A percentile compares a stretch with the other conserved stretches of the same genome.
Evolutionary conservation across 2,888 invertebrate species (phyloP).

Genomic region (Abscondita cerata): DNA sequence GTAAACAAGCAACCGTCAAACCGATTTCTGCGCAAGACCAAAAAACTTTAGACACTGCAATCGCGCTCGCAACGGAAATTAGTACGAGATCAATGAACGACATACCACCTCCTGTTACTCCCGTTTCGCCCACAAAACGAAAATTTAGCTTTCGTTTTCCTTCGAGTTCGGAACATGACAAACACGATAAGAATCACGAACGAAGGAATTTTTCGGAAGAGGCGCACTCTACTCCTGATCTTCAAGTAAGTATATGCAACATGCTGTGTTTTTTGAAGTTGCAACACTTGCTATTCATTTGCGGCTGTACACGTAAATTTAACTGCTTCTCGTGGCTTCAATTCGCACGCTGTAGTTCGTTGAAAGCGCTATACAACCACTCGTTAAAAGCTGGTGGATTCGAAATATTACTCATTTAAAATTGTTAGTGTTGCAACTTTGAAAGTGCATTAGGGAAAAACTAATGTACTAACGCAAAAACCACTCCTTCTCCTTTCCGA

Average conservation of each 20-base stretch:
- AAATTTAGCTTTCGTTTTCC: constrained; percentile 84
- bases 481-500: background rate
- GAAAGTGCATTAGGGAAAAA: background rate
- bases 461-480: constrained; percentile 4
- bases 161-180: constrained; percentile 50
- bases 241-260: constrained; percentile 70
- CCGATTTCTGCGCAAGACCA: constrained; percentile 94
- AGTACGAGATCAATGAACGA: constrained; percentile 77
- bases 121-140: constrained; percentile 72
- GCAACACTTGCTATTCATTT: constrained; percentile 17
- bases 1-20: constrained; percentile 72
- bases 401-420: too few species aligned
- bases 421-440: constrained; percentile 5
- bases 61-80: constrained; percentile 91
- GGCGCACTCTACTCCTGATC: constrained; percentile 82
- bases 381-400: too few species aligned
- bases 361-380: too few species aligned
- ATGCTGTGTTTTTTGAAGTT: constrained; percentile 19
- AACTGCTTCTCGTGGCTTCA: too few species aligned
- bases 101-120: constrained; percentile 62
- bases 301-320: background rate
- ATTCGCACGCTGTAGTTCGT: too few species aligned
- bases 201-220: constrained; percentile 91
- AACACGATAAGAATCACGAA: constrained; percentile 67
- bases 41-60: constrained; percentile 89